A percentile compares a stretch with the other conserved stretches of the same genome.
Conservation (phyloP, 2,797 vertebrate species). For the Bradypodion pumilum region DNA sequence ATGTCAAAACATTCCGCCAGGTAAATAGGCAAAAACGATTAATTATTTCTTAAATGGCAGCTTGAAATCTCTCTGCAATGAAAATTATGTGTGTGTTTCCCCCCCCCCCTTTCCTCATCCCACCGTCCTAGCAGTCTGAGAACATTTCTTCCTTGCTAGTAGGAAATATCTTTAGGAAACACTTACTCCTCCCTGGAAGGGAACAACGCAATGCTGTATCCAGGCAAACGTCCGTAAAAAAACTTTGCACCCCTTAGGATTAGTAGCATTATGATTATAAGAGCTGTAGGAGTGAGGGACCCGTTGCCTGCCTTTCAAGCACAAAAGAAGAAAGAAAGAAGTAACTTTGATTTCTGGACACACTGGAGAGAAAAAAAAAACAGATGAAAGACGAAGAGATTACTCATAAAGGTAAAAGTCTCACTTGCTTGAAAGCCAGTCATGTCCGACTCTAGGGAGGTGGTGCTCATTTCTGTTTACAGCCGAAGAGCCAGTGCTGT, state of each 20-base stretch:
- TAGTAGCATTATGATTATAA: conserved; percentile 38
- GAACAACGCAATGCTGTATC: conserved; percentile 6
- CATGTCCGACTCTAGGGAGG: no score
- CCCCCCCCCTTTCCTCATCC: neutral
- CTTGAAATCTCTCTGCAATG: conserved; percentile 17
- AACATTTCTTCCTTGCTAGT: conserved; percentile 6
- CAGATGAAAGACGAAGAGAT: neutral
- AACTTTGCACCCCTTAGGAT: conserved; percentile 27
- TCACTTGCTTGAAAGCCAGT: no score
- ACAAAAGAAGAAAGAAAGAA: conserved; percentile 36
- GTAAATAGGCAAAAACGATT: conserved; percentile 6
- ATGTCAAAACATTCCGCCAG: neutral
- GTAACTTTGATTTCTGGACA: neutral
- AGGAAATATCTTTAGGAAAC: conserved; percentile 22
- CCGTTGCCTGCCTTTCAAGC: conserved; percentile 27
- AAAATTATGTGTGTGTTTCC: neutral
- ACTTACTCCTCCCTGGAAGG: conserved; percentile 21
- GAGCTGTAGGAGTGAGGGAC: neutral
- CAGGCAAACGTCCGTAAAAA: conserved; percentile 17
- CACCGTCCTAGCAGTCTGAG: neutral
- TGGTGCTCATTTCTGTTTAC: no score
- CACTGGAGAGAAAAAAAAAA: neutral
- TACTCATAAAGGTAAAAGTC: no score
- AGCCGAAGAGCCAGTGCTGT: no score
- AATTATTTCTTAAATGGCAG: conserved; percentile 4